A percentile compares a stretch with the other conserved stretches of the same genome.
phyloP scores from a whole-genome alignment of 2,888 invertebrate species.

The Diarsia rubi region DNA sequence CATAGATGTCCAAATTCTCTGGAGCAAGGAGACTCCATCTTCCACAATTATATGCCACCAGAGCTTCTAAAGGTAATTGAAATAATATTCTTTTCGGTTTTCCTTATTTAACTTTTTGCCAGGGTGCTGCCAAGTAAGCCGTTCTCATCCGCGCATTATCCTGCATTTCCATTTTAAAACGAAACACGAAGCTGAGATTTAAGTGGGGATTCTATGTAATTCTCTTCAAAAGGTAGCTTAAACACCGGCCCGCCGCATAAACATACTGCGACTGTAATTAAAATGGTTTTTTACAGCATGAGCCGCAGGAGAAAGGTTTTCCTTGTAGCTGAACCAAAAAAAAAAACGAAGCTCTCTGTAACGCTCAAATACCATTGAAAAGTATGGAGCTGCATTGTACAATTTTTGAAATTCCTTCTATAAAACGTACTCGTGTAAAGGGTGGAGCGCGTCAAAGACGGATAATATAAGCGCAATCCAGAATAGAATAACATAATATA shows the following conservation, averaged over 20 bases:
- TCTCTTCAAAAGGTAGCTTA: conserved; percentile 75
- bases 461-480: conserved; percentile 34
- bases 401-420: conserved; percentile 29
- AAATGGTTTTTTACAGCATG: conserved; percentile 63
- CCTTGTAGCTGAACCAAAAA: conserved; percentile 48
- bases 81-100: conserved; percentile 71
- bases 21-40: conserved; percentile 24
- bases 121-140: conserved; percentile 71
- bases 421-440: conserved; percentile 22
- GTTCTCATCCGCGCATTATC: conserved; percentile 77
- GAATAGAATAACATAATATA: conserved; percentile 43
- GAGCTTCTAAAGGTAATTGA: conserved; percentile 73
- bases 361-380: conserved; percentile 39
- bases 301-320: conserved; percentile 52
- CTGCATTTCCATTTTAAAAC: conserved; percentile 81
- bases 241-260: conserved; percentile 61
- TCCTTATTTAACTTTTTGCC: conserved; percentile 76
- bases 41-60: conserved; percentile 48
- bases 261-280: conserved; percentile 67
- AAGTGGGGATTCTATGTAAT: conserved; percentile 73
- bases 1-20: conserved; percentile 27
- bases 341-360: conserved; percentile 34
- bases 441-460: conserved; percentile 26
- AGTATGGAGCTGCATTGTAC: conserved; percentile 20
- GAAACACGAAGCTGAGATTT: conserved; percentile 74